A percentile compares a stretch with the other conserved stretches of the same genome.
Evolutionary conservation across 2,797 vertebrate genomes (phyloP).

Genomic region (Cynopterus sphinx): DNA sequence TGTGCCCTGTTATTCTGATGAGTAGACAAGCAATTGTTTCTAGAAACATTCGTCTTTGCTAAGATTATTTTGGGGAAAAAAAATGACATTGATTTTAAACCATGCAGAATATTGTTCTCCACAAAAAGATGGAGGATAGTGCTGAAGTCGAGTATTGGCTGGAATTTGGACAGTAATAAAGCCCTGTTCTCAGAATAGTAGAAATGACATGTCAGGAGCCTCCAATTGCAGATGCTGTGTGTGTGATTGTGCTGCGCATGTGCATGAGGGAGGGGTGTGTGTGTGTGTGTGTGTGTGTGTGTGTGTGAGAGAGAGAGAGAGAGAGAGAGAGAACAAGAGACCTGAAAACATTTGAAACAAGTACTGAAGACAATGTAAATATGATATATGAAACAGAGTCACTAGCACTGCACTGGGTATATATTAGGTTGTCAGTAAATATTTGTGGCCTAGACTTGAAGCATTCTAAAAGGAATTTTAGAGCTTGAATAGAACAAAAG

Average conservation of each 20-base stretch:
- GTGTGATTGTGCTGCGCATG: not conserved
- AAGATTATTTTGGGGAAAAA: not conserved
- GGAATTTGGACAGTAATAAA: not conserved
- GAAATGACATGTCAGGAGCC: not conserved
- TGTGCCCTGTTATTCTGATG: not conserved
- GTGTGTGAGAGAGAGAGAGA: not conserved
- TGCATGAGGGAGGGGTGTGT: too few species aligned
- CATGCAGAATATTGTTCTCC: not conserved
- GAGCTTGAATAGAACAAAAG: not conserved
- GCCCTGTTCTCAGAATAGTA: not conserved
- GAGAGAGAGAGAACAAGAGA: not conserved
- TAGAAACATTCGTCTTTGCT: not conserved
- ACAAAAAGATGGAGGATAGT: not conserved
- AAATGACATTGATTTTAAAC: not conserved
- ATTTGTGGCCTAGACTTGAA: not conserved
- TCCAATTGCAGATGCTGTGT: not conserved
- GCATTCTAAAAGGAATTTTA: not conserved
- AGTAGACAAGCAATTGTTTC: not conserved
- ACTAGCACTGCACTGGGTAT: not conserved
- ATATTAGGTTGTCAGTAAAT: not conserved
- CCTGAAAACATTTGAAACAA: not conserved
- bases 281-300: too few species aligned
- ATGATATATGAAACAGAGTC: not conserved
- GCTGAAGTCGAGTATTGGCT: not conserved
- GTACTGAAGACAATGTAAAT: not conserved